These are phyloP conservation scores for Noctua janthe DNA, from an alignment of 2,888 invertebrate genomes.

Conservation along the genomic window DNA sequence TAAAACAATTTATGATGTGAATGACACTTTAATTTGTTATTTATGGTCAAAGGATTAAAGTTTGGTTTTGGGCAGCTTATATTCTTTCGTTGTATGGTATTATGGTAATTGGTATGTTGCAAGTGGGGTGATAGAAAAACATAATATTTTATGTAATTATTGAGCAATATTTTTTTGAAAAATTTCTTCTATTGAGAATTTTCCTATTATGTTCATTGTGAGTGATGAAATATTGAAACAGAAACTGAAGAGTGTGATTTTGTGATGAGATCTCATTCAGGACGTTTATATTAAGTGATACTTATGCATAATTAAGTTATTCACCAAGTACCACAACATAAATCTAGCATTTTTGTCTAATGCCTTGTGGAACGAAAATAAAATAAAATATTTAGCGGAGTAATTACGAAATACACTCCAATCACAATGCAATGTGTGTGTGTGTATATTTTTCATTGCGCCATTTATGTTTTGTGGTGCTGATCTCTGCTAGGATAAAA, in stretches of 20 bases:
- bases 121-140: background rate
- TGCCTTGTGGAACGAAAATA: background rate
- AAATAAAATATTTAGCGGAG: background rate
- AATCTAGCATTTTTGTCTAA: background rate
- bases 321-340: background rate
- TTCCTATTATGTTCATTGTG: background rate
- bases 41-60: background rate
- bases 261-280: background rate
- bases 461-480: background rate
- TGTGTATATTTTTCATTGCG: background rate
- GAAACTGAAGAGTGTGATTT: background rate
- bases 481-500: background rate
- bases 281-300: background rate
- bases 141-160: background rate
- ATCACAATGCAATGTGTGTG: background rate
- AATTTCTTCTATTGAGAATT: slow-evolving; percentile 28
- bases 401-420: background rate
- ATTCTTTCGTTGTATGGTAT: background rate
- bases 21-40: background rate
- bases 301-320: background rate
- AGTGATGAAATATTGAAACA: slow-evolving; percentile 2
- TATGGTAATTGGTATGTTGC: background rate
- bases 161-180: background rate
- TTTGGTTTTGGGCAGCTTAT: slow-evolving; percentile 12
- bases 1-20: background rate